Evolutionary conservation across 1,140 invertebrate genomes (phyloP), one percentile per base, ranked within the genome.

Genomic region (honey bee (Apis mellifera)): DNA sequence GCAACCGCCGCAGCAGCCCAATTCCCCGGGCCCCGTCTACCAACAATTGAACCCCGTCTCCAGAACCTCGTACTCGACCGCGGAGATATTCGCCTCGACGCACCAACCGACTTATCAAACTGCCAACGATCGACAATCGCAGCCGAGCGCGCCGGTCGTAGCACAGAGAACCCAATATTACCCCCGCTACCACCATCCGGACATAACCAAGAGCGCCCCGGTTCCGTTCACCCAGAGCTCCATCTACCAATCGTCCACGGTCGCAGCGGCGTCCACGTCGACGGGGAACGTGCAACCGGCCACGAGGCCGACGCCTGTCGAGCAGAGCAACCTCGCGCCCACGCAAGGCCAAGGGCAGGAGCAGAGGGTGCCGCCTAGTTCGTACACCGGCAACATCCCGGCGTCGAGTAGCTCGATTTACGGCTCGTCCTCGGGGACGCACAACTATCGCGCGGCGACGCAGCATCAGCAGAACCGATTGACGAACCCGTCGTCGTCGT

Each of bases 121-220:
- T 9, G 86, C 72, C 59, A 87, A 57, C 54, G 87, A 89, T 11
- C 84, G 81, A 13, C 86, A 77, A n/a, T 60, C 87, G 75, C 80
- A 85, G 72, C 62, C 42, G 78, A 79, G 54, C 83, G 66, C 85
- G 3, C 88, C 92, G 15, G 89, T 92, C 1, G 89, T 89, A 7
- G 84, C 88, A 5, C 92, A 93, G 74, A 88, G 93, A 50, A 87
- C 92, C 11, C 93, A 93, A 65, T 93, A 93, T 82, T 93, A 93
- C 52, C 93, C 93, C 0, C 85, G 93, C 23, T 93, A 93, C 72
- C 93, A 93, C 89, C 93, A 93, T 71, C 93, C 93, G 50, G 93
- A 93, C n/a, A 93, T 93, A 69, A 92, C 92, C 11, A 93, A 93
- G 74, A 93, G 93, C 76, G 87, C 93, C 7, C 91, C 93, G 48